Base-by-base conservation (phyloP, 2,113 vertebrate genomes). In the Colossoma macropomum region DNA sequence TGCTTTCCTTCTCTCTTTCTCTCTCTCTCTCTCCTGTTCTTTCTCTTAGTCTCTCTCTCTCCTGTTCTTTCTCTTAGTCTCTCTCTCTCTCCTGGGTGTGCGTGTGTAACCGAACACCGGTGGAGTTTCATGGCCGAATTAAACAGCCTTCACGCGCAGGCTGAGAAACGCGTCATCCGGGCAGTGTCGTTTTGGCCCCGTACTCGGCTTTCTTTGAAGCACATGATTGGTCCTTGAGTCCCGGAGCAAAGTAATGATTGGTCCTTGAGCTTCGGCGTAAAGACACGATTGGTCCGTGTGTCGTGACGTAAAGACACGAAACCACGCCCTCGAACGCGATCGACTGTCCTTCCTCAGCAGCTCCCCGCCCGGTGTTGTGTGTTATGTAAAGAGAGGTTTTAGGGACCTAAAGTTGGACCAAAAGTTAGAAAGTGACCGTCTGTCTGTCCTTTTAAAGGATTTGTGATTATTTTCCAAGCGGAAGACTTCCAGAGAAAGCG, bases 291-390 rank as follows among this genome's bases (percentile, higher is more conserved):
- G 48, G 48, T 50, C 48, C 6, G 6, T 50, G 48, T 15, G 48
- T 7, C 13, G 48, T 50, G 48, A 23, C 17, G 54, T 23, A 56
- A 19, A 56, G 17, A 23, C 56, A 25, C 59, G 59, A 82, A 90
- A 90, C 91, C 91, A 89, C 90, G 90, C 92, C 91, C 87, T 81
- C 6, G 27, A 78, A 82, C 86, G 79, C 83, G 70, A 69, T 69
- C 71, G 63, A 25, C n/a, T 72, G 68, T 21, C 32, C 16, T 50
- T 62, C 45, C 77, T 48, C 21, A 59, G 23, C 56, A 45, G 59
- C 48, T 34, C 41, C 45, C 41, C 23, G 11, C 32, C 59, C 82
- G 56, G 71, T 77, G 17, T 78, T 25, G n/a, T 8, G 13, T 76
- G 1, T 63, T 52, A 5, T 23, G 38, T 59, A 70, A 45, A 82